Percentiles rank a stretch among this genome's conserved stretches.
Conservation (phyloP, 1,140 invertebrate species). For the Wasmannia auropunctata region DNA sequence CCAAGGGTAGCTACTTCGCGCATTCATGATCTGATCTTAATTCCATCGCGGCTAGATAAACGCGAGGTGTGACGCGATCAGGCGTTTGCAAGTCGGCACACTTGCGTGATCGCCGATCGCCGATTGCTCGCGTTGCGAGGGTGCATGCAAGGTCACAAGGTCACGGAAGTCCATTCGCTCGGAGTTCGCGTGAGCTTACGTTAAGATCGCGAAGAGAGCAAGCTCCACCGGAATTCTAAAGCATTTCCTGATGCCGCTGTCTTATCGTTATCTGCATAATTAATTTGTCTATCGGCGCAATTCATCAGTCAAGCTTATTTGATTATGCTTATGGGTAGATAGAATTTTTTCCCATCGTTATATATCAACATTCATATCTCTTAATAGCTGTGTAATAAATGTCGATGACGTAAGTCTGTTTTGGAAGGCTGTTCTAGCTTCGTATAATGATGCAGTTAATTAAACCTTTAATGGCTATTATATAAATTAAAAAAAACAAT, state of each 20-base stretch:
- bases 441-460: neutral
- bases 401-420: neutral
- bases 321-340: neutral
- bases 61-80: neutral
- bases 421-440: too few species aligned
- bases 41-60: conserved; percentile 65
- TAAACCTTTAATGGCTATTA: neutral
- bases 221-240: neutral
- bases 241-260: neutral
- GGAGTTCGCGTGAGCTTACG: neutral
- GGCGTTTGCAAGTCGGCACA: neutral
- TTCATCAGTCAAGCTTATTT: neutral
- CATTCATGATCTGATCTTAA: conserved; percentile 67
- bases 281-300: too few species aligned
- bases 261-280: neutral
- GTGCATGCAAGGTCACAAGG: conserved; percentile 56
- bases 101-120: conserved; percentile 49
- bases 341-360: neutral
- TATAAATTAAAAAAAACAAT: too few species aligned
- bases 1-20: conserved; percentile 75
- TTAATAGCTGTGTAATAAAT: neutral
- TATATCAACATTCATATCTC: neutral
- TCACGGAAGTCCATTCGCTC: conserved; percentile 35
- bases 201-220: neutral
- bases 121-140: neutral